Evolutionary conservation across 2,113 vertebrate species (phyloP).

Genomic region (Eurystomus gularis): DNA sequence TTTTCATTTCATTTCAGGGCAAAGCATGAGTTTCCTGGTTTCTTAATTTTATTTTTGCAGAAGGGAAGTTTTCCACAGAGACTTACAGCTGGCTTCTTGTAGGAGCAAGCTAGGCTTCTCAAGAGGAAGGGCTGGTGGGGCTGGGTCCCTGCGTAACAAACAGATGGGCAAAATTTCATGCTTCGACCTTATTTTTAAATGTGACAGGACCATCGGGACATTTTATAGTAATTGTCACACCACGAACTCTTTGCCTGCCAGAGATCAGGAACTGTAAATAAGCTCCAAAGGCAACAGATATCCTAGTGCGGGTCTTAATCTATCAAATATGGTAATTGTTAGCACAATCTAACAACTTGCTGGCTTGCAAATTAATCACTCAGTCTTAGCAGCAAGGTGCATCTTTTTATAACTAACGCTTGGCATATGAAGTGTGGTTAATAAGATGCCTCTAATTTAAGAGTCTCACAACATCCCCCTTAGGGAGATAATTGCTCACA

Average conservation of each 20-base stretch:
- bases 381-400: slow-evolving; percentile 59
- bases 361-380: slow-evolving; percentile 62
- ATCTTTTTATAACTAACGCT: slow-evolving; percentile 10
- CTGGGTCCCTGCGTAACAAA: not conserved
- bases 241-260: not conserved
- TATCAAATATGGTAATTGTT: slow-evolving; percentile 64
- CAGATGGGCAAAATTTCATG: not conserved
- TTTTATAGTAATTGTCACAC: not conserved
- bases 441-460: slow-evolving; percentile 18
- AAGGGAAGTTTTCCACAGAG: not conserved
- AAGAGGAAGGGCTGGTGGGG: not conserved
- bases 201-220: not conserved
- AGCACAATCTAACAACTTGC: slow-evolving; percentile 19
- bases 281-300: slow-evolving; percentile 28
- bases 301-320: slow-evolving; percentile 17
- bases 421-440: slow-evolving; percentile 31
- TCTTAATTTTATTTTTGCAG: not conserved
- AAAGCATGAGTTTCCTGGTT: not conserved
- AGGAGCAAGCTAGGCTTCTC: not conserved
- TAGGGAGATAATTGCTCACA: not conserved
- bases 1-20: not conserved
- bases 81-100: not conserved
- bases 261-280: slow-evolving; percentile 47
- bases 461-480: not conserved
- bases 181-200: not conserved